Conservation (phyloP, 2,888 invertebrate species). For the Amiota mariae region DNA sequence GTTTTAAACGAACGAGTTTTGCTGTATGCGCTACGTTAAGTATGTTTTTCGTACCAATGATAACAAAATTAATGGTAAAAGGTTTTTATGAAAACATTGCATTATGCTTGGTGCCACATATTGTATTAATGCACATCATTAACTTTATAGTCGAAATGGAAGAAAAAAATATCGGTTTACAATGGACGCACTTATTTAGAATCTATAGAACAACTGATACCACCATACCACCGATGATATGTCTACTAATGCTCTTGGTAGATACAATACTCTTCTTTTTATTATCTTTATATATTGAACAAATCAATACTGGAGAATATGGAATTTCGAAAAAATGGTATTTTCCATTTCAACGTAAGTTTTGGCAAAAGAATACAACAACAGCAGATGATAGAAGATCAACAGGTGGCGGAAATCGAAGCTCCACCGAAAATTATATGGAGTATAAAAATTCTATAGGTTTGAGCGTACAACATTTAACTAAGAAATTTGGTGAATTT, state of each 20-base stretch:
- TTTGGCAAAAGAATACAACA: slow-evolving; percentile 73
- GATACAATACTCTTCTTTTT: slow-evolving; percentile 76
- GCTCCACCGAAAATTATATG: neutral
- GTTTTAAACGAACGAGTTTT: slow-evolving; percentile 84
- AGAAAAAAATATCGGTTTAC: neutral
- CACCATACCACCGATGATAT: slow-evolving; percentile 78
- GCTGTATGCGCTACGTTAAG: slow-evolving; percentile 76
- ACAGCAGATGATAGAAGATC: too few relatives aligned
- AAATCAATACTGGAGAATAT: slow-evolving; percentile 86
- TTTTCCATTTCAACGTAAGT: slow-evolving; percentile 79
- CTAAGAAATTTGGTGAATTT: slow-evolving; percentile 76
- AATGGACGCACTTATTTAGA: neutral
- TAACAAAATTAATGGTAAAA: neutral
- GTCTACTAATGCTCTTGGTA: slow-evolving; percentile 77
- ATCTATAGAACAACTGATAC: neutral
- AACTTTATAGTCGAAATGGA: slow-evolving; percentile 65
- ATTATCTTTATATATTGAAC: slow-evolving; percentile 87
- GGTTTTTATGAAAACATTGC: neutral
- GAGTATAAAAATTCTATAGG: slow-evolving; percentile 61
- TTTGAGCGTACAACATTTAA: slow-evolving; percentile 76
- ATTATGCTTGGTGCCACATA: slow-evolving; percentile 80
- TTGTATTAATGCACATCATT: slow-evolving; percentile 84
- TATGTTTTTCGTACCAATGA: neutral
- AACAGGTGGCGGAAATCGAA: slow-evolving; percentile 30
- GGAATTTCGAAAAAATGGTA: slow-evolving; percentile 87